Evolutionary conservation across 2,113 vertebrate genomes (phyloP).

Genomic region (Prietella phreatophila): DNA sequence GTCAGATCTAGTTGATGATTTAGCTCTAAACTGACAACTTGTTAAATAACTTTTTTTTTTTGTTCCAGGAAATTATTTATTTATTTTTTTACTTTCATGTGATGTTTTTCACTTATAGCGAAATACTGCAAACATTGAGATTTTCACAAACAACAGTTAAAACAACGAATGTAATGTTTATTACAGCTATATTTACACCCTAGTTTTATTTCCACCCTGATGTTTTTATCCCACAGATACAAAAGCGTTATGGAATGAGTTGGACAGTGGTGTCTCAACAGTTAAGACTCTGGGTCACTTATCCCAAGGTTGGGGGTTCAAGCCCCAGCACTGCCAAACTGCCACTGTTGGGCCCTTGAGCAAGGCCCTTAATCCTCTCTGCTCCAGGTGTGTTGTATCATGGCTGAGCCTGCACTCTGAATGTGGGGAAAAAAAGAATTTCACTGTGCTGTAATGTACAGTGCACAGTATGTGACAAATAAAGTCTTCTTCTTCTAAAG

Average conservation of each 20-base stretch:
- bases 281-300: no score
- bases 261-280: no score
- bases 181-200: constrained; percentile 26
- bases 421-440: no score
- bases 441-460: no score
- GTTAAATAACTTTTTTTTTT: not conserved
- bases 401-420: no score
- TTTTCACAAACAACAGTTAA: constrained; percentile 37
- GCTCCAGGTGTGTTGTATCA: no score
- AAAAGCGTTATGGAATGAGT: not conserved
- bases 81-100: not conserved
- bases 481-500: no score
- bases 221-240: constrained; percentile 29
- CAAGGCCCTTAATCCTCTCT: no score
- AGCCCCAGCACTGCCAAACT: no score
- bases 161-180: constrained; percentile 27
- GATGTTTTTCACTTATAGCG: not conserved
- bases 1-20: constrained; percentile 22
- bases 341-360: no score
- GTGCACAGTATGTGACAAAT: no score
- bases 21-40: constrained; percentile 35
- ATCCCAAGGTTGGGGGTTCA: no score
- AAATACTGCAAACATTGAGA: not conserved
- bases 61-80: not conserved
- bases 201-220: constrained; percentile 25